These are phyloP conservation scores for Drosophila gunungcola DNA, from an alignment of 1,140 invertebrate species.

Conservation along the genomic window DNA sequence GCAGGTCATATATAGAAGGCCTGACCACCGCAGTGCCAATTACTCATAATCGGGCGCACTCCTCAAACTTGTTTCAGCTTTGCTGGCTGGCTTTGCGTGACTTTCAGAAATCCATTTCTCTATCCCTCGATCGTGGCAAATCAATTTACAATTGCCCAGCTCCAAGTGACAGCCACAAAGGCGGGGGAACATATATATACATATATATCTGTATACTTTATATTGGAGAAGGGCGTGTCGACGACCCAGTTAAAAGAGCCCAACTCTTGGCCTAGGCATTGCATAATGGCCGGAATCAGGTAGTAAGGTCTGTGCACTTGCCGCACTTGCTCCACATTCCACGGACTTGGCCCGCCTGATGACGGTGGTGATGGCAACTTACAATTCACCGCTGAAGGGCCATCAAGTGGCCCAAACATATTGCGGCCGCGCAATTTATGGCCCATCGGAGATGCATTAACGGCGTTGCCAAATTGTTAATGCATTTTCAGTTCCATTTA, in stretches of 20 bases:
- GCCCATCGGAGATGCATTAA: conserved; percentile 78
- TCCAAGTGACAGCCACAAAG: conserved; percentile 54
- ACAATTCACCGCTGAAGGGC: conserved; percentile 63
- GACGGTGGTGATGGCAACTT: conserved; percentile 12
- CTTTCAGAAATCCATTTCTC: conserved; percentile 80
- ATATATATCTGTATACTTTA: neutral
- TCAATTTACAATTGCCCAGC: conserved; percentile 67
- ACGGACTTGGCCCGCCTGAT: neutral
- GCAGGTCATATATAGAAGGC: conserved; percentile 57
- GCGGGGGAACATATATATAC: neutral
- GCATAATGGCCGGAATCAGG: conserved; percentile 47
- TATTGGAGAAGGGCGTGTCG: conserved; percentile 58
- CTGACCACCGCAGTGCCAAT: conserved; percentile 48
- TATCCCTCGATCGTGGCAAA: conserved; percentile 74
- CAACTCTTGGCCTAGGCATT: conserved; percentile 49
- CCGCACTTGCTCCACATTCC: conserved; percentile 63
- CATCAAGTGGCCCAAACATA: conserved; percentile 67
- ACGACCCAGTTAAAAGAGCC: conserved; percentile 43
- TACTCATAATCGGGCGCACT: conserved; percentile 44
- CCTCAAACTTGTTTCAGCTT: conserved; percentile 48
- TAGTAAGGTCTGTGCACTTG: conserved; percentile 61
- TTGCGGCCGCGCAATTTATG: conserved; percentile 66
- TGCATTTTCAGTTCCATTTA: conserved; percentile 57
- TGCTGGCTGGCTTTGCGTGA: conserved; percentile 61
- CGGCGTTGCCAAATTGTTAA: conserved; percentile 70